Evolutionary conservation across 1,140 invertebrate genomes (phyloP), one percentile per base, ranked within the genome.

Genomic region (Orchesella cincta): DNA sequence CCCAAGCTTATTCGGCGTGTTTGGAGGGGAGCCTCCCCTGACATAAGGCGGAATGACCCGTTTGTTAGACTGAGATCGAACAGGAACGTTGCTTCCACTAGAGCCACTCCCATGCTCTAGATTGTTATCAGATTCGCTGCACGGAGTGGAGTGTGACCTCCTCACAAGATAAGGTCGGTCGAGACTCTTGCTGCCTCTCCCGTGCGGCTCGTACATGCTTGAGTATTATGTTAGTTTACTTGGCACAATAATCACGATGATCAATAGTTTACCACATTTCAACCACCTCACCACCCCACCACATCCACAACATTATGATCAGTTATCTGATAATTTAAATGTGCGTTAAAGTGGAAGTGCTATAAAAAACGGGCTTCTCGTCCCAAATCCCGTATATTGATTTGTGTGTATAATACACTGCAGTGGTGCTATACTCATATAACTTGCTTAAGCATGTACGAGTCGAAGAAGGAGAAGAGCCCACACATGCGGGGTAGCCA

Each of bases 61-160:
- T 33, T 67, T 67, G 62, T 67, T 67, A 8, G 62, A 67, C 23
- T 67, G 62, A 67, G 62, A 67, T 67, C 62, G 26, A 33, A 67
- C 62, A 1, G 62, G 62, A 5, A 29, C 62, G 31, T 67, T 67
- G 26, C 3, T 12, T 8, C 26, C 29, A n/a, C 52, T 57, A 14
- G 31, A 67, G 31, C 31, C 23, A 67, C 28, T 14, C 3, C 62
- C 31, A 23, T 67, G 31, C 26, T 3, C 62, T 8, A 18, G 3
- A 29, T 18, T 29, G 29, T 33, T 1, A 67, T 67, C 62, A 23
- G 26, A 67, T 14, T n/a, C 12, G 3, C 8, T n/a, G 54, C 54
- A 62, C 8, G 54, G 54, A 12, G 54, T 62, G 3, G 54, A 62
- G 54, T 62, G 54, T 8, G 16, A n/a, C 54, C 54, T 62, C 26